Conservation (phyloP, 2,113 vertebrate species). For the Corythoichthys intestinalis region DNA sequence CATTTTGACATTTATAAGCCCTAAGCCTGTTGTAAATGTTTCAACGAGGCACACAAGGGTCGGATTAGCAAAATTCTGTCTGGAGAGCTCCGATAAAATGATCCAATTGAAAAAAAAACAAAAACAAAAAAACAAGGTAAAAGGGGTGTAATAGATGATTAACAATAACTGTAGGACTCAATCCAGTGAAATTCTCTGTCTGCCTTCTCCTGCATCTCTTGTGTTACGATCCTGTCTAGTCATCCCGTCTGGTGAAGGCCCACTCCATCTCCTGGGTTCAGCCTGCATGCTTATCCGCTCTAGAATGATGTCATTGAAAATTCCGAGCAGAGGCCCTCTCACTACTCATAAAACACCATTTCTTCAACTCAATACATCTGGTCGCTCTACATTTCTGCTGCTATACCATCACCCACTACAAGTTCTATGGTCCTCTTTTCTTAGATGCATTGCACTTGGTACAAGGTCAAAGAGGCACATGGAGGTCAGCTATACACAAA, state of each 20-base stretch:
- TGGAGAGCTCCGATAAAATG: constrained; percentile 11
- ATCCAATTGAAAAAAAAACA: constrained; percentile 11
- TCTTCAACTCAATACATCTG: constrained; percentile 66
- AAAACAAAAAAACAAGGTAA: constrained; percentile 19
- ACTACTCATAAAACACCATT: constrained; percentile 64
- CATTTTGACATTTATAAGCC: constrained; percentile 28
- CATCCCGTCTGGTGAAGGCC: constrained; percentile 36
- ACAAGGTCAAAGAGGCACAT: constrained; percentile 27
- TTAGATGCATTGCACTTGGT: constrained; percentile 20
- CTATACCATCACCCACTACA: constrained; percentile 24
- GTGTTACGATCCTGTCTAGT: constrained; percentile 31
- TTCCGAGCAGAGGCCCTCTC: constrained; percentile 71
- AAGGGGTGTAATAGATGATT: constrained; percentile 16
- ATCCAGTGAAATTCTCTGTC: constrained; percentile 19
- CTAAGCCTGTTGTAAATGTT: constrained; percentile 18
- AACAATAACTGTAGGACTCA: constrained; percentile 19
- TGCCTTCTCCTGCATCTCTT: constrained; percentile 28
- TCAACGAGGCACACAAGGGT: constrained; percentile 27
- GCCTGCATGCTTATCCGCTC: constrained; percentile 28
- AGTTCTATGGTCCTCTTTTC: constrained; percentile 6
- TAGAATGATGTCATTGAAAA: constrained; percentile 71
- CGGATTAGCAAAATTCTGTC: constrained; percentile 10
- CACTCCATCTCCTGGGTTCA: constrained; percentile 35
- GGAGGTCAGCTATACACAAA: constrained; percentile 29
- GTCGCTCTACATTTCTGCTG: constrained; percentile 43